Conservation (phyloP, 2,888 invertebrate species). For the Tanytarsus gracilentus region DNA sequence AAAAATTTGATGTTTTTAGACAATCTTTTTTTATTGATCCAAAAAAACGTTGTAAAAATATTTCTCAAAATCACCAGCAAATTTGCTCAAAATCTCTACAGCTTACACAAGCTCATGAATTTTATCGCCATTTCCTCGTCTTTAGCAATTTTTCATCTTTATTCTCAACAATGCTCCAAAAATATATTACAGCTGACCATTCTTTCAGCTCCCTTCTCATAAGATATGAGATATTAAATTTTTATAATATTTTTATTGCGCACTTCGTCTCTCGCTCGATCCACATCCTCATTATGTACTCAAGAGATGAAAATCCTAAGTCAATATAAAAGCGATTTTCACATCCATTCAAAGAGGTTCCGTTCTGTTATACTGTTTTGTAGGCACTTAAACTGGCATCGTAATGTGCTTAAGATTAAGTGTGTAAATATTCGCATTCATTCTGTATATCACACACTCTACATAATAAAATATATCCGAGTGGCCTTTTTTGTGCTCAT, state of each 20-base stretch:
- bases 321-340: slow-evolving; percentile 28
- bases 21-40: too few relatives aligned
- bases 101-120: too few relatives aligned
- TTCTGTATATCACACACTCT: too few relatives aligned
- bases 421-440: slow-evolving; percentile 23
- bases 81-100: too few relatives aligned
- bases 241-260: slow-evolving; percentile 15
- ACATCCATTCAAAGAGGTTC: slow-evolving; percentile 2
- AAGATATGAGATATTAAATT: not conserved
- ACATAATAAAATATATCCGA: too few relatives aligned
- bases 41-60: not conserved
- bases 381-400: slow-evolving; percentile 22
- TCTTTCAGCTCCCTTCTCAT: not conserved
- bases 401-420: slow-evolving; percentile 26
- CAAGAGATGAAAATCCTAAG: slow-evolving; percentile 23
- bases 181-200: too few relatives aligned
- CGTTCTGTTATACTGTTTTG: not conserved
- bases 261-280: not conserved
- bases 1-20: too few relatives aligned
- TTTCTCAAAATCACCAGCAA: too few relatives aligned
- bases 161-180: too few relatives aligned
- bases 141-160: too few relatives aligned
- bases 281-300: slow-evolving; percentile 2
- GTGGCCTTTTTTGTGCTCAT: too few relatives aligned
- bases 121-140: too few relatives aligned